Evolutionary conservation across 2,888 invertebrate genomes (phyloP), one percentile per base, ranked within the genome.

Genomic region (Oscheius sp.): DNA sequence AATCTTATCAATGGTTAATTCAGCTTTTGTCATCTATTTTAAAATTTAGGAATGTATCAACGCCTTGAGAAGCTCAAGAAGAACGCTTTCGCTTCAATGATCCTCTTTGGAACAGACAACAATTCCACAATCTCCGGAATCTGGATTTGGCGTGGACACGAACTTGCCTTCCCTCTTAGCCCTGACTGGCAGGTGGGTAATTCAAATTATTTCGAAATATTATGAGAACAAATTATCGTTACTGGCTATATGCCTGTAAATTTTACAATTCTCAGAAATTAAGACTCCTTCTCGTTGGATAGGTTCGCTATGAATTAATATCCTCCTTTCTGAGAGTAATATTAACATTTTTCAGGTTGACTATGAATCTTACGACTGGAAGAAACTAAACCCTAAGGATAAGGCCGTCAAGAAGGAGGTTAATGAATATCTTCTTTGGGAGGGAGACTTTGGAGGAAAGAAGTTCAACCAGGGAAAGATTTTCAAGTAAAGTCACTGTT

Each of bases 391-490:
- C 88, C 89, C 94, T 24, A 88, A 90, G 74, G 90, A 90, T 64
- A 91, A 91, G 67, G 91, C 92, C 85, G 94, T 94, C 64, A 82
- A 84, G 74, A 83, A 82, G 69, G 71, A 75, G 38, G 84, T 85
- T 70, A 83, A 85, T 68, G 85, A 84, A 72, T 85, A 85, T 73
- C 71, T 83, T 41, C 20, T 77, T 59, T 85, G 85, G 85, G 85
- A 85, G 71, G 85, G 95, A 73, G 94, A 96, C 88, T 92, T 92
- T 87, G 87, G 90, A 61, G 96, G 94, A 70, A 92, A 95, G 87
- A 90, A 91, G 87, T 95, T 96, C 90, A 95, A 95, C 89, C 94
- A 97, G 90, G 98, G 97, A 88, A 98, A 98, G 90, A 93, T 97
- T 88, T 98, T 96, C 90, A 98, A 98, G 90, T 98, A 78, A 82